Evolutionary conservation across 2,888 invertebrate genomes (phyloP), one percentile per base, ranked within the genome.

Genomic region (Thyatira batis): DNA sequence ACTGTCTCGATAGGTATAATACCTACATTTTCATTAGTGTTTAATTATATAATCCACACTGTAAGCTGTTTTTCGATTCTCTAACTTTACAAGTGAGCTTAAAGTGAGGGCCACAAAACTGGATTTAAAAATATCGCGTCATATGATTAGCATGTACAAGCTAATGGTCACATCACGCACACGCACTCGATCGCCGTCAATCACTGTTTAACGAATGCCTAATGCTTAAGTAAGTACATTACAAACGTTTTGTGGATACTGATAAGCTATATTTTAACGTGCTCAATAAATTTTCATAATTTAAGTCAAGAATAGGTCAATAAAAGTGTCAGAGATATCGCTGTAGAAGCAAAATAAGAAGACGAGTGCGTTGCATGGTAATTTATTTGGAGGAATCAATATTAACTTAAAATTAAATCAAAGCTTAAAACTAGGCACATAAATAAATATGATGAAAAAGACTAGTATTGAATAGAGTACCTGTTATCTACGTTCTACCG

Each of bases 111-210:
- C 5, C 11, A 33, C 13, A 13, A 33, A 33, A 9, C 33, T 44
- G 20, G 21, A 23, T n/a, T 45, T 8, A 23, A 2, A 25, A 46
- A 25, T 9, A 54, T 68, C 53, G 57, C 49, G 54, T 62, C 54
- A 55, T 45, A 55, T 57, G 56, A 68, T 80, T 80, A 77, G 59
- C 74, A 73, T 69, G 61, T 63, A 62, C 55, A 62, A 65, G 69
- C 57, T 78, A 77, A 78, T 64, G 63, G 59, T 50, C 61, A 28
- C 60, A 80, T 83, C 79, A 80, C 68, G 84, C 73, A 84, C 80
- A 75, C 78, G 57, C 53, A 20, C 52, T 64, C 63, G 65, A 61
- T 58, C 60, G 53, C 57, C 64, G 67, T 78, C 69, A 67, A 80
- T 80, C 77, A 78, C 69, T 49, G 55, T 8, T 53, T 60, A 54